Base-by-base conservation (phyloP, 2,888 invertebrate species). In the Macrosoma leucophasiata region DNA sequence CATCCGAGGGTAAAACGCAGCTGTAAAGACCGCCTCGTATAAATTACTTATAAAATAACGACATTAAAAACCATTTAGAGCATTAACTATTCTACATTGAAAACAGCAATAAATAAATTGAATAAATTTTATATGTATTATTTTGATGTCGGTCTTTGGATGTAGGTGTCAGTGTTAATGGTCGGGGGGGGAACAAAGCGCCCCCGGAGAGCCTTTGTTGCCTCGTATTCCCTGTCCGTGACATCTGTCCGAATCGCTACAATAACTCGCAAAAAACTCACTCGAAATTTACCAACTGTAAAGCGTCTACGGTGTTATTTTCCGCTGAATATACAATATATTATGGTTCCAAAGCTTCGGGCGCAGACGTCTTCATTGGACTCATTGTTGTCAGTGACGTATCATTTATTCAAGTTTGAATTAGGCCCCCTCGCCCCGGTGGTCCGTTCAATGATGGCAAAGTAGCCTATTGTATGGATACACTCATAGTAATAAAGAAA, bases 211-310 rank as follows among this genome's bases (percentile, higher is more conserved):
- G 79, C 77, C 65, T 75, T 82, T 82, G 81, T 78, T 67, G 60
- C 48, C 68, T 58, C 56, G 64, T 67, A 69, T 65, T 67, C 75
- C 68, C 76, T 81, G 82, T 52, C 70, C 62, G 71, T 77, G 82
- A 82, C 82, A 84, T 82, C 82, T 84, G 82, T 79, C 82, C 82
- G 71, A 75, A 68, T 69, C 54, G 79, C 74, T 70, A 79, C 81
- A 79, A 79, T 78, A 79, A 76, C 73, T 70, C 66, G 74, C 78
- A 82, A 81, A 81, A 82, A 82, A 81, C 62, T 70, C 70, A 66
- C 71, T 70, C 59, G 55, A 67, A 76, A 73, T 69, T 75, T 60
- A 66, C 66, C 64, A 69, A 73, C 58, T 71, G 67, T 66, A 67
- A 63, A 75, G 66, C 69, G 54, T 60, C 61, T 52, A 44, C 63